Conservation (phyloP, 2,113 vertebrate species). For the Zapus hudsonius region DNA sequence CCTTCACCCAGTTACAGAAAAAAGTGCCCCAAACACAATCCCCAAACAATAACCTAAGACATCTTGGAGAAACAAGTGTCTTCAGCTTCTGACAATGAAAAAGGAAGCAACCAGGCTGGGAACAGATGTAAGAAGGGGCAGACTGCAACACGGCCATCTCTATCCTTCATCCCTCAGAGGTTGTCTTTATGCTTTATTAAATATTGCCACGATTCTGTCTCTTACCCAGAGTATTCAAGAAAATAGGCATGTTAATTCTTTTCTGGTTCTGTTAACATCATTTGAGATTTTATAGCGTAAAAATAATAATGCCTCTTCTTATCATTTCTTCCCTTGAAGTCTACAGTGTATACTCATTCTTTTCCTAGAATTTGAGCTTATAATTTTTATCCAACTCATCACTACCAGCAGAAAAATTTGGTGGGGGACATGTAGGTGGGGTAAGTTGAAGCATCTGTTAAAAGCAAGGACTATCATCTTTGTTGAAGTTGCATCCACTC, state of each 20-base stretch:
- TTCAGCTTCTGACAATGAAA: neutral
- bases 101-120: neutral
- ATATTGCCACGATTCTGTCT: neutral
- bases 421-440: neutral
- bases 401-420: neutral
- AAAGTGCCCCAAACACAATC: neutral
- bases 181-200: neutral
- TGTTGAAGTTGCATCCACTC: neutral
- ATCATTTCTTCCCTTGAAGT: neutral
- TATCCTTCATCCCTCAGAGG: neutral
- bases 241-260: neutral
- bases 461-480: neutral
- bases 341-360: neutral
- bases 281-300: constrained; percentile 6
- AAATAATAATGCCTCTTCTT: neutral
- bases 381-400: neutral
- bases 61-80: neutral
- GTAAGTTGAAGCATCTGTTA: neutral
- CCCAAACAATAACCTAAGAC: neutral
- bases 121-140: neutral
- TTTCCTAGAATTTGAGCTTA: neutral
- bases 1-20: fast-evolving
- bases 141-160: neutral
- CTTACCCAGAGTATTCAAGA: neutral
- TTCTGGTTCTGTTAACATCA: neutral